Conservation (phyloP, 2,888 invertebrate genomes). For the Dermolepida albohirtum region DNA sequence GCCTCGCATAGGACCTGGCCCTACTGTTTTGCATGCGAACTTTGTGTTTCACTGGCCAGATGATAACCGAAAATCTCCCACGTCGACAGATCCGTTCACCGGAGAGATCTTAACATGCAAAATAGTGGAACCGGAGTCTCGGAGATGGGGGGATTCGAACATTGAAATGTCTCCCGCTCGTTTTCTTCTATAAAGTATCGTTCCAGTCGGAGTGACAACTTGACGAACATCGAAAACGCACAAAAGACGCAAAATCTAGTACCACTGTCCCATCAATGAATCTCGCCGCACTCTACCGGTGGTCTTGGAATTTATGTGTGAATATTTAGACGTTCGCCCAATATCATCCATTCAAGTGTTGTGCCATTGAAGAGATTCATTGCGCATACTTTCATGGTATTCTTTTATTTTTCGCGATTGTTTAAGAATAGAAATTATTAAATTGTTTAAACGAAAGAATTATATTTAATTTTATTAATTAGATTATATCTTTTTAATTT, state of each 20-base stretch:
- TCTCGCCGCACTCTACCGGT: constrained; percentile 40
- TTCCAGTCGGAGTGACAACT: constrained; percentile 55
- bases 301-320: constrained; percentile 42
- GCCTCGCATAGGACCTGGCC: constrained; percentile 46
- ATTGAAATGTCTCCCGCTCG: constrained; percentile 55
- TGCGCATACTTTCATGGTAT: constrained; percentile 7
- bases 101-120: constrained; percentile 57
- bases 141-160: constrained; percentile 46
- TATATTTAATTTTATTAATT: too few species aligned
- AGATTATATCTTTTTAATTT: too few species aligned
- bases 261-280: constrained; percentile 31
- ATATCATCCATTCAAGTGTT: constrained; percentile 33
- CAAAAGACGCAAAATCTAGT: constrained; percentile 38
- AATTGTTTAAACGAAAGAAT: too few species aligned
- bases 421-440: not conserved
- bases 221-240: constrained; percentile 54
- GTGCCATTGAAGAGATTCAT: constrained; percentile 18
- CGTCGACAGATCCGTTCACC: constrained; percentile 53
- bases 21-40: constrained; percentile 57
- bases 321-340: constrained; percentile 38
- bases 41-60: constrained; percentile 49
- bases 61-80: constrained; percentile 60
- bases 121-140: constrained; percentile 43
- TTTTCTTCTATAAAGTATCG: constrained; percentile 46
- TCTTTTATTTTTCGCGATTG: constrained; percentile 8